Conservation (phyloP, 2,113 vertebrate species). For the Eptesicus fuscus region DNA sequence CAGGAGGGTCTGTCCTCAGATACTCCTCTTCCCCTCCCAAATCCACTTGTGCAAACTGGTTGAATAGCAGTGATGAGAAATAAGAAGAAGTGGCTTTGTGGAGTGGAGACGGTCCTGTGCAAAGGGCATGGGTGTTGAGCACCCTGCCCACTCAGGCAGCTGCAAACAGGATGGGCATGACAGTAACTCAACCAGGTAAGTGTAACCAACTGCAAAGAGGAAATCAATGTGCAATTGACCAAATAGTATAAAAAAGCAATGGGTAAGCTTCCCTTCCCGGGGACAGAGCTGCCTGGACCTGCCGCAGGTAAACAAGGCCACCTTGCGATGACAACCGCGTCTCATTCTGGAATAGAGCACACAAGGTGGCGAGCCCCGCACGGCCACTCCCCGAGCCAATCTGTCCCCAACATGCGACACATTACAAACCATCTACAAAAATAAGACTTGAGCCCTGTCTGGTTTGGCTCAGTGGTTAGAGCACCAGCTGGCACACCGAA, state of each 20-base stretch:
- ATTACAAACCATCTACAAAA: neutral
- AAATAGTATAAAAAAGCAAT: neutral
- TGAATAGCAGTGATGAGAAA: conserved; percentile 49
- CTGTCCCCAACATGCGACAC: neutral
- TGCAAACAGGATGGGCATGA: neutral
- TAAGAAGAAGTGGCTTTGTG: conserved; percentile 30
- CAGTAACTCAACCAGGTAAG: neutral
- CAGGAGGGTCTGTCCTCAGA: conserved; percentile 18
- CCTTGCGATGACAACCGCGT: neutral
- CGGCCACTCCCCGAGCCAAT: neutral
- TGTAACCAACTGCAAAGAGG: neutral
- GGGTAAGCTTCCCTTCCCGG: neutral
- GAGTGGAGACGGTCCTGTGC: neutral
- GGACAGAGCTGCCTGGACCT: neutral
- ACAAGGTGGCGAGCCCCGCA: neutral
- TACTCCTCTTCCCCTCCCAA: neutral
- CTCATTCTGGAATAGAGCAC: neutral
- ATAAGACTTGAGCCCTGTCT: too few species aligned
- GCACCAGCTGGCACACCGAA: too few species aligned
- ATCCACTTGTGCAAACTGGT: conserved; percentile 41
- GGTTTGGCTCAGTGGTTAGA: too few species aligned
- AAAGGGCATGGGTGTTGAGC: neutral
- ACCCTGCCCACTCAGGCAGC: neutral
- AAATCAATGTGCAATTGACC: neutral
- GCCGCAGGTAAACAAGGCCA: neutral